phyloP scores from a whole-genome alignment of 2,888 invertebrate species.

The Octonoba sinensis region DNA sequence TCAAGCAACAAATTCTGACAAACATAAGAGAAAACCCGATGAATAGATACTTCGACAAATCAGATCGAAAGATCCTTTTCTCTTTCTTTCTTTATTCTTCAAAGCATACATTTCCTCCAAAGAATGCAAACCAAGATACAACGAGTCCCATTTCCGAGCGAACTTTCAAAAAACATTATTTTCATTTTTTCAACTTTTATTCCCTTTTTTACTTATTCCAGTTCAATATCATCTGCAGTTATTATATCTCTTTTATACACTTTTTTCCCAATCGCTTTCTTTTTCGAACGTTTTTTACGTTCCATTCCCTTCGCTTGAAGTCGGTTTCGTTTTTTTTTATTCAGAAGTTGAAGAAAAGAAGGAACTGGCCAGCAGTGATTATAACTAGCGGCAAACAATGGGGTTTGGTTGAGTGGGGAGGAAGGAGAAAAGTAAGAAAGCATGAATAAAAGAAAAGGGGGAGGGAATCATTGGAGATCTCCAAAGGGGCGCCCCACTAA shows the following conservation, averaged over 20 bases:
- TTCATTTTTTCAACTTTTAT: too few relatives aligned
- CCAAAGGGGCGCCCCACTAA: constrained; percentile 30
- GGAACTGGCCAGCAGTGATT: constrained; percentile 61
- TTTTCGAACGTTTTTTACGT: constrained; percentile 6
- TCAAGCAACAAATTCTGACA: too few relatives aligned
- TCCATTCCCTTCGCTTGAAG: constrained; percentile 13
- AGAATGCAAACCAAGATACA: constrained; percentile 34
- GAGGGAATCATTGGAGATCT: neutral
- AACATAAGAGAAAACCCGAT: too few relatives aligned
- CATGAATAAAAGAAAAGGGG: constrained; percentile 49
- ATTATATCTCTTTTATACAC: constrained; percentile 59
- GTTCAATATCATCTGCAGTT: constrained; percentile 31
- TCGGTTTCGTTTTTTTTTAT: constrained; percentile 18
- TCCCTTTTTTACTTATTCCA: too few relatives aligned
- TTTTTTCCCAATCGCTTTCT: constrained; percentile 48
- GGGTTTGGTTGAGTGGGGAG: constrained; percentile 27
- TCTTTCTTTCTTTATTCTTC: too few relatives aligned
- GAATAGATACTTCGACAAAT: neutral
- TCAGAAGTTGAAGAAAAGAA: constrained; percentile 17
- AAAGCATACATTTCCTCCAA: neutral
- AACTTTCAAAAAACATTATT: too few relatives aligned
- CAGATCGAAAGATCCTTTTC: constrained; percentile 6
- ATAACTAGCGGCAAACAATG: constrained; percentile 62
- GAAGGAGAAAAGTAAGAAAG: constrained; percentile 26
- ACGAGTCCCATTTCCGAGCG: constrained; percentile 26